Conservation (phyloP, 2,113 vertebrate species). For the Pelusios castaneus region DNA sequence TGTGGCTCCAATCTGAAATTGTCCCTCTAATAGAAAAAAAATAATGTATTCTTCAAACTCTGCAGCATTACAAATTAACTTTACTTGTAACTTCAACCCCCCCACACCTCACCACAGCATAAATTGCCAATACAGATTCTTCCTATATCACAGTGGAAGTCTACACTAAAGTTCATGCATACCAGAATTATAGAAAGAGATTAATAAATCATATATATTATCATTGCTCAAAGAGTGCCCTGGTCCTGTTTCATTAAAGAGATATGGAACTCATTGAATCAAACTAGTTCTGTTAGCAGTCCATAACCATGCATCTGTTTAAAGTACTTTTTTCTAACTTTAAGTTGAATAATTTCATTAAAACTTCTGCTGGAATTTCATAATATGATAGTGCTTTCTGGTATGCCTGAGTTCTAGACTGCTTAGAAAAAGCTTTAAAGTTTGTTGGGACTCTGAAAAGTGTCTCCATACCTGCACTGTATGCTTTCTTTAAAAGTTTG, state of each 20-base stretch:
- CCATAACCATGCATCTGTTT: accelerated
- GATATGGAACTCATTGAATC: not conserved
- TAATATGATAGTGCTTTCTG: not conserved
- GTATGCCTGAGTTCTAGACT: not conserved
- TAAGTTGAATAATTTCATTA: not conserved
- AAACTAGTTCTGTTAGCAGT: not conserved
- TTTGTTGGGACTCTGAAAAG: not conserved
- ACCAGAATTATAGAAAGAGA: not conserved
- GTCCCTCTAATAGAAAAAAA: not conserved
- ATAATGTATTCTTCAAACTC: not conserved
- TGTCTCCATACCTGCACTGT: not conserved
- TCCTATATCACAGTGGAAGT: too few species aligned
- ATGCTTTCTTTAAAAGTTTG: not conserved
- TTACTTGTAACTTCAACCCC: not conserved
- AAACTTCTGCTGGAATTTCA: not conserved
- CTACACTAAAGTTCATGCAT: too few species aligned
- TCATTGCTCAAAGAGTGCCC: not conserved
- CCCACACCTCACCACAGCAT: too few species aligned
- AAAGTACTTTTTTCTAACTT: not conserved
- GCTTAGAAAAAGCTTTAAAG: not conserved
- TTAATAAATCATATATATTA: not conserved
- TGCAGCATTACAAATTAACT: not conserved
- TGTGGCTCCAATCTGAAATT: not conserved
- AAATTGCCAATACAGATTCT: too few species aligned
- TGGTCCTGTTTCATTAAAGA: not conserved